A percentile compares a stretch with the other conserved stretches of the same genome.
Evolutionary conservation across 1,140 invertebrate species (phyloP).

Genomic region (Diabrotica virgifera): DNA sequence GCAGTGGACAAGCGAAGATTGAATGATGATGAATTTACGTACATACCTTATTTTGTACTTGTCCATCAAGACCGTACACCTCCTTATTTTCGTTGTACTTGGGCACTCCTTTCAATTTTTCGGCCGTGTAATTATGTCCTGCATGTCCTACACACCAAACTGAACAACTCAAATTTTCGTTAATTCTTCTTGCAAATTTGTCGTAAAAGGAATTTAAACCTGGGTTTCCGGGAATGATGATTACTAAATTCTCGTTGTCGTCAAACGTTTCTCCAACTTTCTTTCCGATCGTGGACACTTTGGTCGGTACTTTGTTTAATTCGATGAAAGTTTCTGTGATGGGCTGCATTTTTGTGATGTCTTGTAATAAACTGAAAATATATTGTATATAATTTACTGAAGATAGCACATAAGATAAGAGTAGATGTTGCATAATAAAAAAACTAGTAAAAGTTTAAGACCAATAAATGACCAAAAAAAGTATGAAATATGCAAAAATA

Average conservation of each 20-base stretch:
- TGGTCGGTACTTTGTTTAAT: constrained; percentile 63
- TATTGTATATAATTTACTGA: too few species aligned
- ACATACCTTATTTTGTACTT: constrained; percentile 73
- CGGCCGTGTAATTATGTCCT: constrained; percentile 60
- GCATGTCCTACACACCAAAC: constrained; percentile 76
- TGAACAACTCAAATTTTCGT: constrained; percentile 56
- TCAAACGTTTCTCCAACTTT: constrained; percentile 60
- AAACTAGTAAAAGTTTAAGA: too few species aligned
- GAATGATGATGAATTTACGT: too few species aligned
- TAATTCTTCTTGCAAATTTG: constrained; percentile 63
- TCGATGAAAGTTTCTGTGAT: constrained; percentile 51
- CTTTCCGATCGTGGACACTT: constrained; percentile 63
- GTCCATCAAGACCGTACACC: constrained; percentile 71
- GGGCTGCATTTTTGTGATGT: background rate
- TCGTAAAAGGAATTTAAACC: constrained; percentile 67
- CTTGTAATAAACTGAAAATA: too few species aligned
- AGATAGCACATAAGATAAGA: too few species aligned
- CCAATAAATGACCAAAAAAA: too few species aligned
- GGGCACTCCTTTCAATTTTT: constrained; percentile 48
- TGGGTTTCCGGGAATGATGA: constrained; percentile 69
- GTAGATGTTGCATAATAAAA: too few species aligned
- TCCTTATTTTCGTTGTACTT: constrained; percentile 52
- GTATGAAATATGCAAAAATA: too few species aligned
- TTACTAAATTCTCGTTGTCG: constrained; percentile 53
- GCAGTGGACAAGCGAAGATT: too few species aligned